phyloP scores from a whole-genome alignment of 2,888 invertebrate species.

The Empis stercorea region DNA sequence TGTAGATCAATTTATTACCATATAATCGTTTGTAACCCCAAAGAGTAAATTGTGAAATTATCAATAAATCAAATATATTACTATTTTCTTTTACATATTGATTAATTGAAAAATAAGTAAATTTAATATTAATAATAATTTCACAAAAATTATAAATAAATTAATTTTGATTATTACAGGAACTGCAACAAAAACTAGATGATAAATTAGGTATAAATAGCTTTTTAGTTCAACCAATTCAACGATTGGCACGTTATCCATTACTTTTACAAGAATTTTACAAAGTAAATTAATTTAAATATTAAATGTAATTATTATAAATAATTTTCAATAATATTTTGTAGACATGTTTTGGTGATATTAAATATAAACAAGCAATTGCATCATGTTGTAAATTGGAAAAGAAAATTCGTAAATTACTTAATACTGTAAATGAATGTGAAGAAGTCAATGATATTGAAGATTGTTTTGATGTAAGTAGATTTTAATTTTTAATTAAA shows the following conservation, averaged over 20 bases:
- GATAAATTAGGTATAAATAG: conserved; percentile 36
- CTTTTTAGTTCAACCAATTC: conserved; percentile 35
- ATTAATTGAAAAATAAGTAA: too few relatives aligned
- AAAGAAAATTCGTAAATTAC: conserved; percentile 28
- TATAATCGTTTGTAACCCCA: too few relatives aligned
- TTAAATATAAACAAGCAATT: conserved; percentile 29
- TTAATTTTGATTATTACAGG: conserved; percentile 19
- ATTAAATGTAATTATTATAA: conserved; percentile 12
- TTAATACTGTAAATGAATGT: conserved; percentile 33
- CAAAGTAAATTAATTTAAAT: conserved; percentile 17
- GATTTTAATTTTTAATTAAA: too few relatives aligned
- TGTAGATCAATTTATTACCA: too few relatives aligned
- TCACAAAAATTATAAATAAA: not conserved
- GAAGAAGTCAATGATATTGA: conserved; percentile 34
- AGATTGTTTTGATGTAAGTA: conserved; percentile 28
- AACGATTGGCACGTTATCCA: conserved; percentile 34
- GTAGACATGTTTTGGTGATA: conserved; percentile 21
- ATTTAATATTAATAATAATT: not conserved
- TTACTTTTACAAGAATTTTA: conserved; percentile 31
- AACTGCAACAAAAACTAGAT: conserved; percentile 28
- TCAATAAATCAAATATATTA: too few relatives aligned
- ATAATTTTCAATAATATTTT: not conserved
- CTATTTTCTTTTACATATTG: too few relatives aligned
- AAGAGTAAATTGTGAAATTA: too few relatives aligned
- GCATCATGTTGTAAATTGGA: conserved; percentile 34